A percentile compares a stretch with the other conserved stretches of the same genome.
These are phyloP conservation scores for Molothrus ater DNA, from an alignment of 2,797 vertebrate genomes.

Conservation along the genomic window DNA sequence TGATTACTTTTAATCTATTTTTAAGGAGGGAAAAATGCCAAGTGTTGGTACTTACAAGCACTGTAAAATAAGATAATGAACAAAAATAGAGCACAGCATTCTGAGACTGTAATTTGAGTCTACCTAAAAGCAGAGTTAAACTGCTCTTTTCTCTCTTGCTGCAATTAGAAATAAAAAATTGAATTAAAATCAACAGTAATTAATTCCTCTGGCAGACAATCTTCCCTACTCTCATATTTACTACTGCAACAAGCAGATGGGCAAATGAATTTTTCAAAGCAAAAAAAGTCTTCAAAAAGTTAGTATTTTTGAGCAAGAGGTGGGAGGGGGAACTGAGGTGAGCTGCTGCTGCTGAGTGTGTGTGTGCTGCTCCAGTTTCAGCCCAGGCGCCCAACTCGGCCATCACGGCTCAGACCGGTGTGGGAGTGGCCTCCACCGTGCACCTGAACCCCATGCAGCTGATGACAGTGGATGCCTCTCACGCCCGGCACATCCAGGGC, in stretches of 20 bases:
- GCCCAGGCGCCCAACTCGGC: constrained; percentile 94
- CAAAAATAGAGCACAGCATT: not conserved
- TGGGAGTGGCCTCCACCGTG: constrained; percentile 93
- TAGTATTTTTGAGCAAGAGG: not conserved
- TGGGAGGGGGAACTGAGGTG: fast-evolving
- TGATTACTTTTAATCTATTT: not conserved
- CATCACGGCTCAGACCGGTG: constrained; percentile 88
- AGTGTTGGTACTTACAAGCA: not conserved
- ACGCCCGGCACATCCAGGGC: constrained; percentile 88
- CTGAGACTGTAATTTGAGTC: not conserved
- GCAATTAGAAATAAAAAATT: not conserved
- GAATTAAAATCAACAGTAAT: not conserved
- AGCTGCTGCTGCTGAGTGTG: not conserved
- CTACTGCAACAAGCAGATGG: not conserved
- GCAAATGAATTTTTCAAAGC: not conserved
- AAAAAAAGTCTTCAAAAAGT: not conserved
- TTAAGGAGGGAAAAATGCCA: not conserved
- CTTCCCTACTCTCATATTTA: not conserved
- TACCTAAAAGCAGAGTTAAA: not conserved
- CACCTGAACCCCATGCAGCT: constrained; percentile 98
- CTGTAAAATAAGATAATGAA: not conserved
- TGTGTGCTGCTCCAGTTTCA: constrained; percentile 79
- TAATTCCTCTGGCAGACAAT: not conserved
- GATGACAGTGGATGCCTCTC: constrained; percentile 90
- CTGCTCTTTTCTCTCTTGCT: not conserved